A percentile compares a stretch with the other conserved stretches of the same genome.
phyloP scores from a whole-genome alignment of 2,888 invertebrate genomes.

The Aromia moschata region DNA sequence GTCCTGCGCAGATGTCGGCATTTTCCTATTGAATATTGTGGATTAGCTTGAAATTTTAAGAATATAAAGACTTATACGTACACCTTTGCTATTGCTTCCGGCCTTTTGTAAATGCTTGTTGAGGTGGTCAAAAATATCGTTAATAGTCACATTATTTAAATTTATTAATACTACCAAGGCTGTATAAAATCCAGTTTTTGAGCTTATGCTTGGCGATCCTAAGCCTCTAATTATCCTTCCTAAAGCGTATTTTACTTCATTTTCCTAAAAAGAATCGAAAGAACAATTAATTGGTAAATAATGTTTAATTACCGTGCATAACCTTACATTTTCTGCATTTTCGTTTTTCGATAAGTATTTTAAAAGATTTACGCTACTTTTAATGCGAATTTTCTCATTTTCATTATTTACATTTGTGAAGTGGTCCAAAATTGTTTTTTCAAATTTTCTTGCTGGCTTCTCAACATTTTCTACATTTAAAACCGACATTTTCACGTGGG shows the following conservation, averaged over 20 bases:
- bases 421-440: constrained; percentile 61
- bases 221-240: constrained; percentile 77
- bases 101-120: constrained; percentile 72
- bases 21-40: constrained; percentile 68
- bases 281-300: background rate
- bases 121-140: constrained; percentile 68
- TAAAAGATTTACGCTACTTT: constrained; percentile 60
- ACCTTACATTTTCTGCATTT: constrained; percentile 59
- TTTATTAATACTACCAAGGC: constrained; percentile 72
- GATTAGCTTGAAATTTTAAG: constrained; percentile 27
- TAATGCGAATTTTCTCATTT: constrained; percentile 59
- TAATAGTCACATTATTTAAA: constrained; percentile 64
- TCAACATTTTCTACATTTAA: constrained; percentile 27
- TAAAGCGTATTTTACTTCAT: constrained; percentile 73
- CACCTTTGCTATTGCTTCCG: constrained; percentile 72
- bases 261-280: constrained; percentile 63
- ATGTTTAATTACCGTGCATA: constrained; percentile 27
- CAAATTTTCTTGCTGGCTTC: constrained; percentile 49
- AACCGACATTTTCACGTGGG: constrained; percentile 18
- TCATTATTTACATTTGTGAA: constrained; percentile 62
- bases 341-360: constrained; percentile 59
- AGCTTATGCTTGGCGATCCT: constrained; percentile 72
- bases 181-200: constrained; percentile 75
- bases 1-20: constrained; percentile 76
- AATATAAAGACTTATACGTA: too few relatives aligned